Evolutionary conservation across 2,888 invertebrate genomes (phyloP).

Genomic region (Panzeria rudis): DNA sequence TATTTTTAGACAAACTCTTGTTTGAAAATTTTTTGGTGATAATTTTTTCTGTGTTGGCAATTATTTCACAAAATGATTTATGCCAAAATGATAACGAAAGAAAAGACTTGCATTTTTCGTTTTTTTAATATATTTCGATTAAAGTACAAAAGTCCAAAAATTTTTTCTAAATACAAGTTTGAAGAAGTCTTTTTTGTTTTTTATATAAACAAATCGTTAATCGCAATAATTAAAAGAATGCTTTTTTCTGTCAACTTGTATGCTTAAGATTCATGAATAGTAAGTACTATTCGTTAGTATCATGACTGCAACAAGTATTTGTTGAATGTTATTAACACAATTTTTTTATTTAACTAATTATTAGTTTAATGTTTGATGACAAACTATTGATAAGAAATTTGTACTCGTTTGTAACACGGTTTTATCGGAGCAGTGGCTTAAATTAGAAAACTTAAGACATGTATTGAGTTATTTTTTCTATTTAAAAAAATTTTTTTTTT

Average conservation of each 20-base stretch:
- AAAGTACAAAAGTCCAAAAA: constrained; percentile 54
- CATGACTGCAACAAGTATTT: background rate
- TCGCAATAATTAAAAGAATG: background rate
- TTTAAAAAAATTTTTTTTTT: constrained; percentile 11
- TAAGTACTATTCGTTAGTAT: background rate
- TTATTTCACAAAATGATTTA: constrained; percentile 47
- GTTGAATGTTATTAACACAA: constrained; percentile 1
- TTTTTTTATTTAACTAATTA: constrained; percentile 22
- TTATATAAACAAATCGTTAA: constrained; percentile 17
- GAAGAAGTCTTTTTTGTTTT: constrained; percentile 1
- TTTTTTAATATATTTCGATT: constrained; percentile 40
- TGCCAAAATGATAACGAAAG: constrained; percentile 49
- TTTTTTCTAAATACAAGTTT: constrained; percentile 10
- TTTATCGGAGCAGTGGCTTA: background rate
- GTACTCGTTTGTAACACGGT: background rate
- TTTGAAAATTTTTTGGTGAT: too few species aligned
- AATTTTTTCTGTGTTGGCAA: too few species aligned
- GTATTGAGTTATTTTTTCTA: constrained; percentile 66
- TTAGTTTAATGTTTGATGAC: constrained; percentile 28
- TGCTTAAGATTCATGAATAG: constrained; percentile 1
- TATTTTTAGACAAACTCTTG: too few species aligned
- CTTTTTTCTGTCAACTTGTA: background rate
- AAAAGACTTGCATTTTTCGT: constrained; percentile 19
- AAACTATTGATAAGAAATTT: constrained; percentile 28
- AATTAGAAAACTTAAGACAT: constrained; percentile 41